Base-by-base conservation (phyloP, 2,888 invertebrate species). In the Bugula neritina region DNA sequence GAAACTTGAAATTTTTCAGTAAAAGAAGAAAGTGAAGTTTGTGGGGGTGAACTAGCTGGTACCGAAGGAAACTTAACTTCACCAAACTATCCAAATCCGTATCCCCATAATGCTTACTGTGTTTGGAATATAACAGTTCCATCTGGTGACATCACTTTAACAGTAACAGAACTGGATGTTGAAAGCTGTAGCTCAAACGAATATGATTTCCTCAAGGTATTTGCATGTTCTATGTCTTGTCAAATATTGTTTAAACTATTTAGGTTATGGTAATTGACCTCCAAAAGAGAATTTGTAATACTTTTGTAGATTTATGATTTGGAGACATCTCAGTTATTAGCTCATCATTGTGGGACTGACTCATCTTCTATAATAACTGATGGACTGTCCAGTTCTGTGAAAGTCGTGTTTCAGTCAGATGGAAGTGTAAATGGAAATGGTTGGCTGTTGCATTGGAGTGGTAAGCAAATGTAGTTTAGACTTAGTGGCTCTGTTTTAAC, bases 121-220 rank as follows among this genome's bases (percentile, higher is more conserved):
- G 78, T 79, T 21, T 83, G 82, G 82, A 77, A 77, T 5, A 79
- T 83, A 34, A 77, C 77, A 0, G 79, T 79, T 5, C 89, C 89
- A 0, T 83, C 43, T 84, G 77, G 90, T 89, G 82, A 85, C 1
- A 87, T 88, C 76, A 87, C 88, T 74, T 88, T 91, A 73, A 87
- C 88, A 58, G 85, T 92, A 71, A 77, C 88, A 0, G 89, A 90
- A 80, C 84, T 90, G 72, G 89, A 90, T 75, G 76, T 88, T 0
- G 87, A 86, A 74, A 43, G 74, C 31, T 69, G 72, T 0, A 69
- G 72, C 0, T 85, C 86, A 73, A 90, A 91, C 76, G 90, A 91
- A 78, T 88, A 86, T 78, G 94, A 94, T 83, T 90, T 88, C 78
- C 87, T 95, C 0, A 87, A 89, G 87, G 87, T 96, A 43, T n/a